Percentiles rank a stretch among this genome's conserved stretches.
Conservation (phyloP, 2,113 vertebrate species). For the Lycaon pictus region DNA sequence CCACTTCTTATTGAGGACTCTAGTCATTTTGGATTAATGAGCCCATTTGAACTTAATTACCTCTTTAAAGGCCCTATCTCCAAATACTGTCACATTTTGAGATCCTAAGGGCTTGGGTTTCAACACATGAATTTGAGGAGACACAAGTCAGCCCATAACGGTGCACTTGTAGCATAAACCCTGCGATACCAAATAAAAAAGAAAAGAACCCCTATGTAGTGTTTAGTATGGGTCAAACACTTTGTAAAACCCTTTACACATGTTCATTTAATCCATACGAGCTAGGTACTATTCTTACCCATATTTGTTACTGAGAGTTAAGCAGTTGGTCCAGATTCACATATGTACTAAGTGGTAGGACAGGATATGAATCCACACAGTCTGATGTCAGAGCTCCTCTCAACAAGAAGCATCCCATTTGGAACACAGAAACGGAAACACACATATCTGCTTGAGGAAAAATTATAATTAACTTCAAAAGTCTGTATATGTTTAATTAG, state of each 20-base stretch:
- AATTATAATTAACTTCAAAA: constrained; percentile 40
- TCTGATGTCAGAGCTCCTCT: neutral
- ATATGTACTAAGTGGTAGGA: neutral
- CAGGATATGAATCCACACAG: neutral
- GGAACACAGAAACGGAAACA: constrained; percentile 58
- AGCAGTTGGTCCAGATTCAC: constrained; percentile 2
- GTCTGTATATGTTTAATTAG: constrained; percentile 28
- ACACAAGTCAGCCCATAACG: neutral
- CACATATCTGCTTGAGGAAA: constrained; percentile 29
- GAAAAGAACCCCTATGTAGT: neutral
- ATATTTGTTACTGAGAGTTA: neutral
- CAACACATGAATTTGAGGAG: neutral
- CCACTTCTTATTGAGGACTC: neutral
- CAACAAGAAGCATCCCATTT: neutral
- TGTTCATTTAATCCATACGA: neutral
- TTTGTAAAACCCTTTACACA: neutral
- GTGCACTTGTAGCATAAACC: neutral
- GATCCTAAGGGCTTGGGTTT: neutral
- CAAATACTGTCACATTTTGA: constrained; percentile 13
- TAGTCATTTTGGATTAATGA: neutral
- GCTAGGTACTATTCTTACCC: neutral
- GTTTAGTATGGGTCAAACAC: neutral
- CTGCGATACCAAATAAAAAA: neutral
- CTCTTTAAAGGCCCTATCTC: neutral
- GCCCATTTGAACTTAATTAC: neutral